Evolutionary conservation across 2,797 vertebrate genomes (phyloP).

Genomic region (Hapalemur alaotrensis): DNA sequence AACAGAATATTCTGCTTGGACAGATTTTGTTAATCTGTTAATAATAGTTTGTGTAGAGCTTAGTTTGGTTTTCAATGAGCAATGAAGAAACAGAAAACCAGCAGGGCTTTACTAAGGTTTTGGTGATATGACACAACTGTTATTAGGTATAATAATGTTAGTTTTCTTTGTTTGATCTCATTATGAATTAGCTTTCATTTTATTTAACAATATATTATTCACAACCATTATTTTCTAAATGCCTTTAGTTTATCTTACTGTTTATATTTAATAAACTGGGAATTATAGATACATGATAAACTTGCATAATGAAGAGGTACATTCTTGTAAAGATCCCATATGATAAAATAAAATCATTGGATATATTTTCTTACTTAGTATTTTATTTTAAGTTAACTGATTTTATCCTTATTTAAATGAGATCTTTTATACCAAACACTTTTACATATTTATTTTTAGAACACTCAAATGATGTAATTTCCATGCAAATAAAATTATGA

Average conservation of each 20-base stretch:
- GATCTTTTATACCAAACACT: not conserved
- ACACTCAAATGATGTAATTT: not conserved
- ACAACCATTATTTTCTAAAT: not conserved
- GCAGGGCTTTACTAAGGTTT: not conserved
- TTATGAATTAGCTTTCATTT: not conserved
- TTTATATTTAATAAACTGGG: not conserved
- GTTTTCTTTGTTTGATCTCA: not conserved
- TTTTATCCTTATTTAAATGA: not conserved
- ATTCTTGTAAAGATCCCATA: not conserved
- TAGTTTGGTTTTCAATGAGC: not conserved
- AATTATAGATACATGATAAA: not conserved
- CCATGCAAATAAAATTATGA: not conserved
- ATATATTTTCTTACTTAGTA: not conserved
- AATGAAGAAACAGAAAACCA: not conserved
- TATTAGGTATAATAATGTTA: not conserved
- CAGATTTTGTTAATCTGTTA: not conserved
- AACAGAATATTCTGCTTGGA: not conserved
- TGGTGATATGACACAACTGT: not conserved
- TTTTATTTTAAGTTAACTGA: not conserved
- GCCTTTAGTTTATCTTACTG: not conserved
- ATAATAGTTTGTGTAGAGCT: not conserved
- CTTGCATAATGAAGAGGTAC: not conserved
- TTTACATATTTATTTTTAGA: not conserved
- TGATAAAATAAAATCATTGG: not conserved
- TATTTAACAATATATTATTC: not conserved